phyloP scores from a whole-genome alignment of 2,888 invertebrate species.

The Papilio elwesi region DNA sequence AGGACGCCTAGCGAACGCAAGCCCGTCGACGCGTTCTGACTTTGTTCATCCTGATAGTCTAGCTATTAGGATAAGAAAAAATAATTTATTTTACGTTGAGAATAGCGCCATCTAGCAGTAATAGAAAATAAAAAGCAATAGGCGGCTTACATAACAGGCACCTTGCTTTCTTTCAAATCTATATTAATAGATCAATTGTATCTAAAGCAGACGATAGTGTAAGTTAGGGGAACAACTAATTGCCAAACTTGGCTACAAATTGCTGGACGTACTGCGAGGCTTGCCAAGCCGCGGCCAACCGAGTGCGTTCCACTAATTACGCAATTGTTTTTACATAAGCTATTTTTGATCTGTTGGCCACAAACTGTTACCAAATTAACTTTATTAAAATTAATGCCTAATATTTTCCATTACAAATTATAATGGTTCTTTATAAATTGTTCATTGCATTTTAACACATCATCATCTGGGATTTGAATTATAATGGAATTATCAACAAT shows the following conservation, averaged over 20 bases:
- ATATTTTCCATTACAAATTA: background rate
- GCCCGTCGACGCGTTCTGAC: too few species aligned
- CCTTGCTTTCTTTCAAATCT: background rate
- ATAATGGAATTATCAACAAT: too few species aligned
- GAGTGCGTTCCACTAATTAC: slow-evolving; percentile 69
- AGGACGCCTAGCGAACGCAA: too few species aligned
- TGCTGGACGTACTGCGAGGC: slow-evolving; percentile 56
- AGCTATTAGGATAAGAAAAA: too few species aligned
- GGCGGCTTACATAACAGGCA: too few species aligned
- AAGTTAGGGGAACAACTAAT: slow-evolving; percentile 64
- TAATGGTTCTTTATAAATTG: background rate
- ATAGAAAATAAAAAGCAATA: too few species aligned
- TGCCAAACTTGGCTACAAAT: slow-evolving; percentile 60
- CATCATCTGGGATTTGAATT: background rate
- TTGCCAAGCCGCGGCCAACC: slow-evolving; percentile 54
- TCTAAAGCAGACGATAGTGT: slow-evolving; percentile 33
- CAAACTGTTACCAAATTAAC: background rate
- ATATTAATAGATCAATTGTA: slow-evolving; percentile 2
- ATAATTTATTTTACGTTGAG: too few species aligned
- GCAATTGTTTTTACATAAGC: slow-evolving; percentile 62
- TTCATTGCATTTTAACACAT: background rate
- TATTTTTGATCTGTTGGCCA: slow-evolving; percentile 44
- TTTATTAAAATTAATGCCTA: background rate
- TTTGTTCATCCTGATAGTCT: too few species aligned
- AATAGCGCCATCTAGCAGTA: too few species aligned